Evolutionary conservation across 2,888 invertebrate genomes (phyloP), one percentile per base, ranked within the genome.

Genomic region (Opisthograptis luteolata): DNA sequence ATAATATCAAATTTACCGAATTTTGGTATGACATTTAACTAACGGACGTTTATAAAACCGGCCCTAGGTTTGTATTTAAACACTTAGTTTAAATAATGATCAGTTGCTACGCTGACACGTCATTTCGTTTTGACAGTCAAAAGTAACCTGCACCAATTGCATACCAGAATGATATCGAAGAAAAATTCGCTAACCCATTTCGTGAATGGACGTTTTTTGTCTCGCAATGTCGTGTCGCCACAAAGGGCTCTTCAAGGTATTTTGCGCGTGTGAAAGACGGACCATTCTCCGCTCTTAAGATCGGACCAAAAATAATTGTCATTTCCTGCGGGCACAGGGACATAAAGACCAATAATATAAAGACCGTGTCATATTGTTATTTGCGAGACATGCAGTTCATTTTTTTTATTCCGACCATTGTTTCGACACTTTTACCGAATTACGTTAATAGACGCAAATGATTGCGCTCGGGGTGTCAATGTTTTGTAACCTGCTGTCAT

Each of bases 261-360:
- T 89, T 84, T 80, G 84, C 83, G 79, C 86, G 83, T 86, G 84
- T 88, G 89, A 88, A 90, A 88, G 84, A 84, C 73, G 81, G 80
- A 56, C 79, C 79, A 82, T 85, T 87, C 84, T 81, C 74, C 76
- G 73, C 76, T 78, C 78, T 76, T 78, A 79, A 78, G 83, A 81
- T 76, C 81, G 80, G 72, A 79, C 80, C 84, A 84, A 81, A 86
- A 85, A 88, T 91, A 91, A 91, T 91, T 87, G 88, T 91, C 88
- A 89, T 90, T 89, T 91, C 91, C 91, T 91, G 91, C 85, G 88
- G 89, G 28, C 44, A 39, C 14, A 27, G 52, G 43, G 61, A 60
- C 64, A 64, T 63, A 64, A 65, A 68, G 61, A 57, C 53, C 57
- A 19, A 39, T 46, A 32, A 39, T 39, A 63, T 68, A 67, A 70